A percentile compares a stretch with the other conserved stretches of the same genome.
These are phyloP conservation scores for Dendropsophus ebraccatus DNA, from an alignment of 2,113 vertebrate species.

Conservation along the genomic window DNA sequence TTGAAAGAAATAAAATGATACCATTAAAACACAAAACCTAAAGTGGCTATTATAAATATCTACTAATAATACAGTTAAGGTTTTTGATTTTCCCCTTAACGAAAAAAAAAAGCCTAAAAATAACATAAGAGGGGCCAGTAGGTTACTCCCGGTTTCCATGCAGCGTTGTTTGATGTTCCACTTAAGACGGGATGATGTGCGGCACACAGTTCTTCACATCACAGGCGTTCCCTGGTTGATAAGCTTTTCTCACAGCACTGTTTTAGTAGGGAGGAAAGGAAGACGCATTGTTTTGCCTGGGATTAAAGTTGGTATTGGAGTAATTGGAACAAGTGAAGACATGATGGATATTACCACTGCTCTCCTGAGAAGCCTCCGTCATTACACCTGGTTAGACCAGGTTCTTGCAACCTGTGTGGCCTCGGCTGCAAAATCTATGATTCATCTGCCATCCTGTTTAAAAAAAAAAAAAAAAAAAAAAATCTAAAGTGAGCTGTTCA, in stretches of 20 bases:
- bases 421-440: slow-evolving; percentile 65
- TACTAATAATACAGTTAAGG: slow-evolving; percentile 46
- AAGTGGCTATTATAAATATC: background rate
- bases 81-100: slow-evolving; percentile 43
- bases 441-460: slow-evolving; percentile 63
- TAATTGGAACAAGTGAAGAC: slow-evolving; percentile 58
- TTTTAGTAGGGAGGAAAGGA: slow-evolving; percentile 48
- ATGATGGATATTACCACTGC: slow-evolving; percentile 60
- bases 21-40: background rate
- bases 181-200: slow-evolving; percentile 48
- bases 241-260: slow-evolving; percentile 35
- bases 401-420: slow-evolving; percentile 70
- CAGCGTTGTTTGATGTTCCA: slow-evolving; percentile 52
- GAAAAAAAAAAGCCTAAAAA: slow-evolving; percentile 56
- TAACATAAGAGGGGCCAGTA: slow-evolving; percentile 57
- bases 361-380: slow-evolving; percentile 64
- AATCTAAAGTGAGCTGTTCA: slow-evolving; percentile 65
- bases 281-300: slow-evolving; percentile 51
- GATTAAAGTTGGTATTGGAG: slow-evolving; percentile 59
- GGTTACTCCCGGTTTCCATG: slow-evolving; percentile 53
- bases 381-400: slow-evolving; percentile 66
- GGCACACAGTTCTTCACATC: slow-evolving; percentile 49
- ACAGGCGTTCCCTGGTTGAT: slow-evolving; percentile 49
- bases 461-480: slow-evolving; percentile 59
- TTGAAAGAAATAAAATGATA: background rate